Evolutionary conservation across 2,888 invertebrate species (phyloP), one percentile per base, ranked within the genome.

Genomic region (Pharmacophagus antenor): DNA sequence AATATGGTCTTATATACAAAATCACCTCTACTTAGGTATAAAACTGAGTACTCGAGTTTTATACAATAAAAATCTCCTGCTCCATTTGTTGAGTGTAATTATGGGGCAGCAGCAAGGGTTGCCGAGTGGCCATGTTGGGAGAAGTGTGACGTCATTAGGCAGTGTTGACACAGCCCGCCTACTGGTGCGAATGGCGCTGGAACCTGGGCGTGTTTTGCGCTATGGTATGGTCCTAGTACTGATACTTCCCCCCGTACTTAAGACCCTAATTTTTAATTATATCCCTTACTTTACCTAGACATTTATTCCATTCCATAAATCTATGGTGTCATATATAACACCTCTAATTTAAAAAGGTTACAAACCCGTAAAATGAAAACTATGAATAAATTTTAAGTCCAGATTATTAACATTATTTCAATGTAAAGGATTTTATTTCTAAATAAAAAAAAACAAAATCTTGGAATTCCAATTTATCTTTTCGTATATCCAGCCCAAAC

Each of bases 101-200:
- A 80, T 79, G 76, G 74, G 73, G 74, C 72, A 77, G 78, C 78
- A 77, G 77, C 75, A 81, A 81, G 80, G 80, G 83, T 80, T 74
- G 78, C 71, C 56, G 78, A 84, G 85, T 83, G 76, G 84, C 84
- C 80, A 81, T 81, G 77, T 84, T 79, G 82, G 81, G 80, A 80
- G 77, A 74, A 78, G 79, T 70, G 73, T 88, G 88, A 88, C 88
- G 88, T 88, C 89, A 89, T 85, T 84, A 85, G 79, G 67, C 66
- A 72, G 68, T 88, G 88, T 90, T 88, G 82, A 84, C 83, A 76
- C 69, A 85, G 73, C 81, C 87, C 88, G 87, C 88, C 87, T 84
- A 82, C 74, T 74, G 72, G 71, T 67, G 65, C 85, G 82, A 86
- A 86, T 83, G 77, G 77, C 70, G 70, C 73, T 69, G 72, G 70